Conservation (phyloP, 2,797 vertebrate genomes). For the Paratrypauchen microcephalus region DNA sequence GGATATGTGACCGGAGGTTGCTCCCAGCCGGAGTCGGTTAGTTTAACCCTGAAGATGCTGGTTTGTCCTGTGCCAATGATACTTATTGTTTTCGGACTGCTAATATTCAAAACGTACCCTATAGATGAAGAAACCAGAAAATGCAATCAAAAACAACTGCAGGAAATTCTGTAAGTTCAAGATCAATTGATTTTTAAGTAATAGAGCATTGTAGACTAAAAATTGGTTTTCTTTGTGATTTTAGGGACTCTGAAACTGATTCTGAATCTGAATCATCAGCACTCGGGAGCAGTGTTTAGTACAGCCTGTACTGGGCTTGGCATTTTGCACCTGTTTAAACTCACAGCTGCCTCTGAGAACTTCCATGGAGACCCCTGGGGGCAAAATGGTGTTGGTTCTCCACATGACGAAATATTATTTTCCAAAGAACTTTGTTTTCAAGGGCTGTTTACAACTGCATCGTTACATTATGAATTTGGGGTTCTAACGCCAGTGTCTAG, state of each 20-base stretch:
- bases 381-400: neutral
- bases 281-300: conserved; percentile 63
- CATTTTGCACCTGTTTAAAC: conserved; percentile 36
- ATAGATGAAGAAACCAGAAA: conserved; percentile 86
- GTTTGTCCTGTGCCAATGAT: conserved; percentile 84
- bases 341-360: conserved; percentile 10
- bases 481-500: neutral
- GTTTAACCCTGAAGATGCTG: conserved; percentile 88
- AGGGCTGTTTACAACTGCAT: neutral
- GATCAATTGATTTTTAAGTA: neutral
- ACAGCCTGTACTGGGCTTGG: neutral
- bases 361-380: conserved; percentile 47
- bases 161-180: conserved; percentile 80
- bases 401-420: conserved; percentile 4
- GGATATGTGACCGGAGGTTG: conserved; percentile 85
- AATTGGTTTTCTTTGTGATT: conserved; percentile 34
- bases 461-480: conserved; percentile 6
- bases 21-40: conserved; percentile 81
- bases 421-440: conserved; percentile 39
- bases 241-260: conserved; percentile 70
- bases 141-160: conserved; percentile 84
- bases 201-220: neutral
- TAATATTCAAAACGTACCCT: conserved; percentile 89
- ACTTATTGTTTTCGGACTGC: conserved; percentile 86
- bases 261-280: conserved; percentile 84